Percentiles rank a stretch among this genome's conserved stretches.
Conservation (phyloP, 2,113 vertebrate species). For the Myiopsitta monachus region DNA sequence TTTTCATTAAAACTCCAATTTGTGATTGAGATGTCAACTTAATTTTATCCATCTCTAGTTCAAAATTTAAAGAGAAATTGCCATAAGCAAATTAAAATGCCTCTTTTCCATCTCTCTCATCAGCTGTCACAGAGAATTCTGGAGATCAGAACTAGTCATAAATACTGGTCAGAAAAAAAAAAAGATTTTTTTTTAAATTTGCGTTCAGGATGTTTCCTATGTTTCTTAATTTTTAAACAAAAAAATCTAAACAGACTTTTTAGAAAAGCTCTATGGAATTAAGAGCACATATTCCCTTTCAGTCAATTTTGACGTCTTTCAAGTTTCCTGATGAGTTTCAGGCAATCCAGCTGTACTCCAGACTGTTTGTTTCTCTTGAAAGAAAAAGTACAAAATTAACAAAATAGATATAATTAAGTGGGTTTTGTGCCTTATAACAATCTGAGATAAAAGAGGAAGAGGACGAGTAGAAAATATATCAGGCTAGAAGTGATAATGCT, state of each 20-base stretch:
- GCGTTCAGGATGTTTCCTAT: not conserved
- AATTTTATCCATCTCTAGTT: not conserved
- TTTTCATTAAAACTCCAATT: not conserved
- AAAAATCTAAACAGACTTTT: not conserved
- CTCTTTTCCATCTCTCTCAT: not conserved
- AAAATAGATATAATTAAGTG: not conserved
- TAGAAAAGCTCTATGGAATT: not conserved
- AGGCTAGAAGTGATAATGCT: not conserved
- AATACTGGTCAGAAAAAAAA: not conserved
- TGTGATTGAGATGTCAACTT: not conserved
- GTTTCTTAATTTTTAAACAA: not conserved
- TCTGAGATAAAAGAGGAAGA: not conserved
- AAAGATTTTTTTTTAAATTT: rapidly evolving
- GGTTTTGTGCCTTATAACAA: not conserved
- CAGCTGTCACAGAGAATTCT: not conserved
- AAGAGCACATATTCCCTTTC: not conserved
- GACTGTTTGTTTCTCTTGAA: not conserved
- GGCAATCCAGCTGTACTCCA: not conserved
- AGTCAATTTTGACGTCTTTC: not conserved
- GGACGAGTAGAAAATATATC: not conserved
- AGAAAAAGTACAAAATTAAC: not conserved
- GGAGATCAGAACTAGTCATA: not conserved
- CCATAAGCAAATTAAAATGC: not conserved
- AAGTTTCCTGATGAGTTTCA: not conserved
- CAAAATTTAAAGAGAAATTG: not conserved